A percentile compares a stretch with the other conserved stretches of the same genome.
These are phyloP conservation scores for Anguilla pacifica DNA, from an alignment of 2,797 vertebrate species.

Conservation along the genomic window DNA sequence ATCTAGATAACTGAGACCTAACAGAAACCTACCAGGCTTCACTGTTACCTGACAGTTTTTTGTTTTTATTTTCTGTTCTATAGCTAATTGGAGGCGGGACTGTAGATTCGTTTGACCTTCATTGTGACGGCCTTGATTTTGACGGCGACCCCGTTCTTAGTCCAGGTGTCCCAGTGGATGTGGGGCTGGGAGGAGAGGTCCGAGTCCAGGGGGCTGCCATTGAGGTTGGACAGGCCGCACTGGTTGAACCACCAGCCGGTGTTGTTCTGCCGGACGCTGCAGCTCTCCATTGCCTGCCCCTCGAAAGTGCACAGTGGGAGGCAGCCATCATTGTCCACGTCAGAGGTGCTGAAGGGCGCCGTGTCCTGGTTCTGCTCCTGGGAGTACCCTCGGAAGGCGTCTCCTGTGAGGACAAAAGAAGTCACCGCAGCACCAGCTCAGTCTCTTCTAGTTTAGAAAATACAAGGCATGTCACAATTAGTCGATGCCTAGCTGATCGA, in stretches of 20 bases:
- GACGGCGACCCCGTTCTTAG: constrained; percentile 69
- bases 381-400: constrained; percentile 84
- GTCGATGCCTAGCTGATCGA: too few relatives aligned
- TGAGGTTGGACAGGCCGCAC: constrained; percentile 87
- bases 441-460: too few relatives aligned
- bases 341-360: constrained; percentile 86
- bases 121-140: constrained; percentile 88
- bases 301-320: constrained; percentile 74
- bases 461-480: too few relatives aligned
- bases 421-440: neutral
- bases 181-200: constrained; percentile 66
- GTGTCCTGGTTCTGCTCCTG: constrained; percentile 88
- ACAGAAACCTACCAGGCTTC: too few relatives aligned
- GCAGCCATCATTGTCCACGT: constrained; percentile 88
- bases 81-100: neutral
- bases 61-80: neutral
- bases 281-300: constrained; percentile 79
- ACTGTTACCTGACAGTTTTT: neutral
- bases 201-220: constrained; percentile 73
- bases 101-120: constrained; percentile 84
- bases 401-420: constrained; percentile 71
- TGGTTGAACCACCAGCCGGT: constrained; percentile 93
- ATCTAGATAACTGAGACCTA: neutral
- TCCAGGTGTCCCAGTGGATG: constrained; percentile 90
- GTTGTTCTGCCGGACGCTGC: constrained; percentile 77